Evolutionary conservation across 2,797 vertebrate species (phyloP).

Genomic region (Xiphophorus birchmanni): DNA sequence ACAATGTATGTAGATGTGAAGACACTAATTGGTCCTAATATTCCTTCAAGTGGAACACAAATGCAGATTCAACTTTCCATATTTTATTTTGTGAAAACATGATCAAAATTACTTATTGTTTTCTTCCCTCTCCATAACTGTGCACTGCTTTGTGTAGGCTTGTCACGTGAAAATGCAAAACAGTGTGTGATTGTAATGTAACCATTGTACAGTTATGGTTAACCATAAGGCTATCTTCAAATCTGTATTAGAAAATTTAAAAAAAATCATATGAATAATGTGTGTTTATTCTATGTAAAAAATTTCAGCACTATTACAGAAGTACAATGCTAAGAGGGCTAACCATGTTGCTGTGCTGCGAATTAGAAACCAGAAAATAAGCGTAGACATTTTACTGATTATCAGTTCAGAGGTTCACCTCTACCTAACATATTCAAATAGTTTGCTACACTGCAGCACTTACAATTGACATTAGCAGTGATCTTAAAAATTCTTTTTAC

Average conservation of each 20-base stretch:
- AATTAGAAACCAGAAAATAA: background rate
- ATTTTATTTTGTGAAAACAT: background rate
- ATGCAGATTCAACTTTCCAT: background rate
- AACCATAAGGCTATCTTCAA: background rate
- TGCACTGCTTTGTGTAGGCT: background rate
- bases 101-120: background rate
- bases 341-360: background rate
- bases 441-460: background rate
- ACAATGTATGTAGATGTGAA: background rate
- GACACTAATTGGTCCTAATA: background rate
- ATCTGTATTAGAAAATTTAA: background rate
- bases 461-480: background rate
- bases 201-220: background rate
- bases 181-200: background rate
- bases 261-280: background rate
- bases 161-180: background rate
- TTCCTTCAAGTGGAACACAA: background rate
- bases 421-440: background rate
- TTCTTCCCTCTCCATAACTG: background rate
- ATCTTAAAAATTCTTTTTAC: background rate
- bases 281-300: background rate
- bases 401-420: background rate
- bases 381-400: background rate
- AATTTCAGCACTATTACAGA: background rate
- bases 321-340: background rate